phyloP scores from a whole-genome alignment of 2,888 invertebrate genomes.

The Parnassius apollo region DNA sequence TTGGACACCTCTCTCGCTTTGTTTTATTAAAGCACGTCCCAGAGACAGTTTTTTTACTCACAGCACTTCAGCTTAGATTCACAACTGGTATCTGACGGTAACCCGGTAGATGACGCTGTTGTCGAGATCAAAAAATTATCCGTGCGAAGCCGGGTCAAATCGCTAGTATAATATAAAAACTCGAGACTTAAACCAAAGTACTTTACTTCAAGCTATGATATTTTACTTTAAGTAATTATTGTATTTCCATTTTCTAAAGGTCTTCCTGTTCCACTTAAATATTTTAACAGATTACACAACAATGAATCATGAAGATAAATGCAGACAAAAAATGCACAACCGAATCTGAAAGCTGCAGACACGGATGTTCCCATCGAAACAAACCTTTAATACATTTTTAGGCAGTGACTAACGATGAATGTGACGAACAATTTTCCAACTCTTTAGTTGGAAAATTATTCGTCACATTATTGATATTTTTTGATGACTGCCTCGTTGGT shows the following conservation, averaged over 20 bases:
- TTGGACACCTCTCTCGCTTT: no score
- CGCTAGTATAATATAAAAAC: no score
- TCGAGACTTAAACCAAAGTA: no score
- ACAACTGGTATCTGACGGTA: no score
- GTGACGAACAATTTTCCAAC: no score
- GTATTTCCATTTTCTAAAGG: not conserved
- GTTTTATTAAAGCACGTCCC: no score
- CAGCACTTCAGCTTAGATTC: no score
- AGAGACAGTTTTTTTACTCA: no score
- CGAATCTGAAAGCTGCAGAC: constrained; percentile 1
- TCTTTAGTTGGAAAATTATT: not conserved
- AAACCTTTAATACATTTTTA: constrained; percentile 19
- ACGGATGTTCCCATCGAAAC: constrained; percentile 23
- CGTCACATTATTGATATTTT: not conserved
- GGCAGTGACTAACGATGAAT: constrained; percentile 15
- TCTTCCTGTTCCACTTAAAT: constrained; percentile 11
- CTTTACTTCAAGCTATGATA: not conserved
- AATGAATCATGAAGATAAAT: constrained; percentile 12
- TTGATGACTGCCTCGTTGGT: no score
- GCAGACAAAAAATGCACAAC: constrained; percentile 14
- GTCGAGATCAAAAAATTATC: no score
- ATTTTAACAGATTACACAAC: constrained; percentile 8
- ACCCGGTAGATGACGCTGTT: no score
- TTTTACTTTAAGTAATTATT: not conserved
- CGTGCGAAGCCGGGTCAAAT: no score